Base-by-base conservation (phyloP, 1,140 invertebrate genomes). In the Trialeurodes vaporariorum region DNA sequence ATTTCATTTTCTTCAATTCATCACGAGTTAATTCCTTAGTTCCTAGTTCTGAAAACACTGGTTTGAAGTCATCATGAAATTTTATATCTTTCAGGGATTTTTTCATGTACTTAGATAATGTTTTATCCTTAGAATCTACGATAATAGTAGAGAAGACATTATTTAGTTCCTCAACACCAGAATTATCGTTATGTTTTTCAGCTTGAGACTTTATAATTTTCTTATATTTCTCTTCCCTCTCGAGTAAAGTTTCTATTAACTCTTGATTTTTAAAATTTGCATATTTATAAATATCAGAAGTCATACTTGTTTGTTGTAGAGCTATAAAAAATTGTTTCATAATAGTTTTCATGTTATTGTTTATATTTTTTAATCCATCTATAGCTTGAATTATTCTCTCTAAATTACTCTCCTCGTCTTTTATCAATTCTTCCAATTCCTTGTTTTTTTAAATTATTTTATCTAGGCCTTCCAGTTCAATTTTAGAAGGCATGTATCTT, bases 251-350 rank as follows among this genome's bases (percentile, higher is more conserved):
- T 65, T 65, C 64, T 23, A 58, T 65, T 23, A 65, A 58, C 34
- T 65, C 64, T 27, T 65, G 64, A 65, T 65, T 65, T 27, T 65
- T 22, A 65, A 65, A 65, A 40, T 65, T 65, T 5, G 64, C 64
- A 65, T 65, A 65, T 65, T 58, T 40, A 40, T 40, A 65, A 65
- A 65, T 65, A 40, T 65, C 34, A 9, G 22, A 65, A 40, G 26
- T 65, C 22, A 40, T 65, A 65, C 24, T 65, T 40, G 64, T 65
- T 21, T 65, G 40, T 11, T 65, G 64, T 27, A 58, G 64, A 40
- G 27, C 34, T 22, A 58, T 65, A 65, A 40, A 58, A 27, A 61
- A 61, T n/a, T 65, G 27, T 65, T 34, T 34, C 34, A 65, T 65
- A 24, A 58, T 65, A 17, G 64, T 34, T 65, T 40, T 65, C 27